Evolutionary conservation across 2,797 vertebrate genomes (phyloP).

Genomic region (Anniella stebbinsi): DNA sequence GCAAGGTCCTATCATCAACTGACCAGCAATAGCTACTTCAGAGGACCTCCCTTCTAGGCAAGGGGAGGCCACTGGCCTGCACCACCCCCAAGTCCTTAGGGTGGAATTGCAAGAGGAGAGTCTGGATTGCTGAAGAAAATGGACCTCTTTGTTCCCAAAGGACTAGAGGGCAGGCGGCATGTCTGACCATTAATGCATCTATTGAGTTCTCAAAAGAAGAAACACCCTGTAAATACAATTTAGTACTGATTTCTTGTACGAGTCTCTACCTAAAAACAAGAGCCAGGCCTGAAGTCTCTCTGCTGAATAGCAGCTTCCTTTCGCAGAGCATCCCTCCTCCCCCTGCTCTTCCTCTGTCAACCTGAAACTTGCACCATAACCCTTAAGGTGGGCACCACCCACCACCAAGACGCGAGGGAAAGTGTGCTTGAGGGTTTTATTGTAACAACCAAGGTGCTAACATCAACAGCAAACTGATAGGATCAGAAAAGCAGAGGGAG

Average conservation of each 20-base stretch:
- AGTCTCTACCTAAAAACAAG: too few species aligned
- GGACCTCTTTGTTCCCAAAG: not conserved
- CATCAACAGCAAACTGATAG: conserved; percentile 66
- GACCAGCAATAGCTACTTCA: not conserved
- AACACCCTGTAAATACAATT: too few species aligned
- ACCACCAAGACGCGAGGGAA: conserved; percentile 46
- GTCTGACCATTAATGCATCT: not conserved
- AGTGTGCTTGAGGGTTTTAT: conserved; percentile 70
- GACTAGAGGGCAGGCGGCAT: not conserved
- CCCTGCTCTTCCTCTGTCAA: not conserved
- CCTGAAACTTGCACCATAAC: too few species aligned
- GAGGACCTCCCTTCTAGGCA: not conserved
- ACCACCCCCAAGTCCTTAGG: not conserved
- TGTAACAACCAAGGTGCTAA: conserved; percentile 79
- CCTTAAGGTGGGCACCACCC: not conserved
- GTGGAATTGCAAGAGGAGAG: not conserved
- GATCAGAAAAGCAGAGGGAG: conserved; percentile 68
- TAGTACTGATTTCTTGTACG: too few species aligned
- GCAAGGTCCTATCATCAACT: not conserved
- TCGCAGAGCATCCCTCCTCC: not conserved
- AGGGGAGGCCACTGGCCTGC: not conserved
- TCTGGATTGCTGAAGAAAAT: too few species aligned
- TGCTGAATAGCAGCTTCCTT: not conserved
- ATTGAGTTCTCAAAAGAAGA: too few species aligned
- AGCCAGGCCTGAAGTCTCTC: too few species aligned